Base-by-base conservation (phyloP, 2,888 invertebrate species). In the Mesopsocus fuscifrons region DNA sequence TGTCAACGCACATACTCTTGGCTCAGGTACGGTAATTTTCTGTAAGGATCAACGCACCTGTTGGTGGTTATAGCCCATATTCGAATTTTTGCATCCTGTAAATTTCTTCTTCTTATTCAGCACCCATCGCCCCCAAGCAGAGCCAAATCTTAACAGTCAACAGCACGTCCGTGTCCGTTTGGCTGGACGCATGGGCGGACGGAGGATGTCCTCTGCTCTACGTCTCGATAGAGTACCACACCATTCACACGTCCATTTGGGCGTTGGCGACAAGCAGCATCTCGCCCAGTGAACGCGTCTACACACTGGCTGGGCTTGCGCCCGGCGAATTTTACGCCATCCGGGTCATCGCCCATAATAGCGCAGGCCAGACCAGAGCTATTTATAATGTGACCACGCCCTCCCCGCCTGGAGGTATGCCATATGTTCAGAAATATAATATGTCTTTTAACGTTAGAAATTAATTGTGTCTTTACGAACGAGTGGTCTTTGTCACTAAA, bases 171-270 rank as follows among this genome's bases (percentile, higher is more conserved):
- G 83, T 84, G 42, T 83, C 83, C 0, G 74, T 85, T 18, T 85
- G 85, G 76, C 60, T 88, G 49, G 83, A 84, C 59, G 78, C 80
- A 0, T 88, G 87, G 87, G 80, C 81, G 30, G 85, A 87, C 54
- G 85, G 85, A 1, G 87, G 87, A 17, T 88, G 87, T 55, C 84
- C 84, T 2, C 84, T 88, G 49, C 68, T 81, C 6, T 81, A 83
- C 62, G 88, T 84, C 55, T 78, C 80, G 50, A 74, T 88, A 32
- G 85, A 87, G 57, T 87, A 84, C 55, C 64, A 9, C 67, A 77
- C 55, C 83, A 84, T 84, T 40, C 67, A 68, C 34, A 73, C 74
- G 49, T 65, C 72, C 11, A 66, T 77, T 54, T 85, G 84, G 84
- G 77, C 74, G 2, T 67, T 83, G 44, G 77, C 82, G 1, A 80